These are phyloP conservation scores for Leptodactylus fuscus DNA, from an alignment of 2,113 vertebrate species.

Conservation along the genomic window DNA sequence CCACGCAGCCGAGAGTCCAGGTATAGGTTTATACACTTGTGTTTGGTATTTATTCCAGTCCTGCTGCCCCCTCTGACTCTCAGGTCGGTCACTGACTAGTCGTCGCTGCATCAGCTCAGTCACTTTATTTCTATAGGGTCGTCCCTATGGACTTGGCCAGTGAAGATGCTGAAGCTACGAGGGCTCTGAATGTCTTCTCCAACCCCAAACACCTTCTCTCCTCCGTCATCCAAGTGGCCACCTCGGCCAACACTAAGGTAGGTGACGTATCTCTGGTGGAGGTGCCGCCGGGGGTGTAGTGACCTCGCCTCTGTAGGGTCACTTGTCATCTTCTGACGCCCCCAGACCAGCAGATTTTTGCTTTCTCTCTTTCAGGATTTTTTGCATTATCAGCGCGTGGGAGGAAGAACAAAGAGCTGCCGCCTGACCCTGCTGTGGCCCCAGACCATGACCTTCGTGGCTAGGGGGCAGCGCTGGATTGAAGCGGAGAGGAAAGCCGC, in stretches of 20 bases:
- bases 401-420: constrained; percentile 85
- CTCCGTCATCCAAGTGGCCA: constrained; percentile 88
- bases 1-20: constrained; percentile 67
- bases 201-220: constrained; percentile 87
- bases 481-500: constrained; percentile 87
- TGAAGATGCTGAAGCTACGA: constrained; percentile 70
- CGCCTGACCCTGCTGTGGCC: constrained; percentile 88
- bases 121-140: not conserved
- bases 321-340: too few species aligned
- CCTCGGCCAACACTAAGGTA: constrained; percentile 80
- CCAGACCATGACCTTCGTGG: constrained; percentile 85
- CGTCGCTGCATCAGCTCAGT: not conserved
- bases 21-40: constrained; percentile 32
- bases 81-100: not conserved
- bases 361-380: constrained; percentile 75
- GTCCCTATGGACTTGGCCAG: constrained; percentile 63
- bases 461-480: constrained; percentile 78
- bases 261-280: too few species aligned
- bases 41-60: too few species aligned
- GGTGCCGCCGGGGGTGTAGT: too few species aligned
- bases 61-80: too few species aligned
- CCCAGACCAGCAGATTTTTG: not conserved
- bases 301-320: too few species aligned
- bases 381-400: constrained; percentile 80
- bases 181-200: constrained; percentile 85